phyloP scores from a whole-genome alignment of 2,888 invertebrate genomes.

The Chymomyza fuscimana region DNA sequence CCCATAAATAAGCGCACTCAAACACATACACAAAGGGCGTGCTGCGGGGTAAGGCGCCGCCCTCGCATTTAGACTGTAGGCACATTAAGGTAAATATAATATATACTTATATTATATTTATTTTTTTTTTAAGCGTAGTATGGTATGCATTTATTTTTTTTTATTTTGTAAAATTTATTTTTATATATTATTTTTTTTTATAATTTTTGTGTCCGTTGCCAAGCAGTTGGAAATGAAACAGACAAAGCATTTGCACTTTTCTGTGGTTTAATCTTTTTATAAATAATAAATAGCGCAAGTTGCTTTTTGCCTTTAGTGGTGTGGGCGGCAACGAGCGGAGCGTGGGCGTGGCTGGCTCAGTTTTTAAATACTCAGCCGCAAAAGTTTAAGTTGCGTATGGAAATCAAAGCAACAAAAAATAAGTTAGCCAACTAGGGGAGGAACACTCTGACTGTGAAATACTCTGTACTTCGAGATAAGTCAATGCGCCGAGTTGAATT shows the following conservation, averaged over 20 bases:
- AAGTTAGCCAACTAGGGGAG: too few species aligned
- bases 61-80: not conserved
- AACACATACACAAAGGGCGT: conserved; percentile 13
- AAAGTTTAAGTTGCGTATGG: conserved; percentile 27
- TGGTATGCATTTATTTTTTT: not conserved
- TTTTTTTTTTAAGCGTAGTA: not conserved
- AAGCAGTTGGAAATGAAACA: conserved; percentile 31
- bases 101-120: not conserved
- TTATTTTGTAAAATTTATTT: not conserved
- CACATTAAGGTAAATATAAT: not conserved
- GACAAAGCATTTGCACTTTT: conserved; percentile 39
- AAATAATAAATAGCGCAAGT: conserved; percentile 69
- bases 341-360: conserved; percentile 22
- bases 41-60: not conserved
- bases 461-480: too few species aligned
- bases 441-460: too few species aligned
- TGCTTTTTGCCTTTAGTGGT: conserved; percentile 32
- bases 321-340: not conserved
- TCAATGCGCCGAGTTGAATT: too few species aligned
- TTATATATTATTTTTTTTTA: not conserved
- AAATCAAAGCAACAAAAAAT: conserved; percentile 3
- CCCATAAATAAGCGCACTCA: conserved; percentile 63
- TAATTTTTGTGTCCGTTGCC: conserved; percentile 17
- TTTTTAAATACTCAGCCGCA: conserved; percentile 12
- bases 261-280: conserved; percentile 57